phyloP scores from a whole-genome alignment of 2,113 vertebrate species.

The Caretta caretta region DNA sequence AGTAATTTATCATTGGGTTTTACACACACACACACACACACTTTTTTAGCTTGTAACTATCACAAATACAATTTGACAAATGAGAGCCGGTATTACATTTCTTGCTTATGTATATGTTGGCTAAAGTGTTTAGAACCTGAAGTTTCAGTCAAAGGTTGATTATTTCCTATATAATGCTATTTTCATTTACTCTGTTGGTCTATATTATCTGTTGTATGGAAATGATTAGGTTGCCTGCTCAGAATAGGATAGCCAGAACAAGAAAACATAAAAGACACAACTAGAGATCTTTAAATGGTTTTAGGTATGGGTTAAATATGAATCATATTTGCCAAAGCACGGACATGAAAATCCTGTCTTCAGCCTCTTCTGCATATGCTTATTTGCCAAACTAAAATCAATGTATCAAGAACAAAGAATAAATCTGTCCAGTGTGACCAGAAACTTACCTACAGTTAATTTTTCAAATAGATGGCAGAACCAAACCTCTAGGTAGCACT shows the following conservation, averaged over 20 bases:
- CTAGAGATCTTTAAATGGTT: neutral
- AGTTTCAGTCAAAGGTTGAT: neutral
- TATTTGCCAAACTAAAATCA: slow-evolving; percentile 17
- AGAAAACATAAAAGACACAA: neutral
- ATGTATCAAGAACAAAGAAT: neutral
- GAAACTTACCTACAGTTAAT: neutral
- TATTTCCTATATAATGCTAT: neutral
- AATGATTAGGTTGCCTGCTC: slow-evolving; percentile 27
- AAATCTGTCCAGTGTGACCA: neutral
- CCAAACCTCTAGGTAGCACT: neutral
- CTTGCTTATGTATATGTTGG: neutral
- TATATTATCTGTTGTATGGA: fast-evolving
- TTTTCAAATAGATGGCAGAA: slow-evolving; percentile 17
- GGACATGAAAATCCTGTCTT: slow-evolving; percentile 2
- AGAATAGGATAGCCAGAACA: neutral
- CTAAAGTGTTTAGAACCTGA: neutral
- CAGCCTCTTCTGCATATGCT: slow-evolving; percentile 14
- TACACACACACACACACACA: neutral
- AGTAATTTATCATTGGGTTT: neutral
- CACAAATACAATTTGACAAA: neutral
- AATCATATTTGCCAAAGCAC: slow-evolving; percentile 9
- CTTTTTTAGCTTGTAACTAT: fast-evolving
- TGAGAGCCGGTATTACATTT: neutral
- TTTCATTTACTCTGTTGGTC: neutral
- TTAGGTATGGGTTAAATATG: neutral